Conservation (phyloP, 2,797 vertebrate genomes). For the Synanceia verrucosa region DNA sequence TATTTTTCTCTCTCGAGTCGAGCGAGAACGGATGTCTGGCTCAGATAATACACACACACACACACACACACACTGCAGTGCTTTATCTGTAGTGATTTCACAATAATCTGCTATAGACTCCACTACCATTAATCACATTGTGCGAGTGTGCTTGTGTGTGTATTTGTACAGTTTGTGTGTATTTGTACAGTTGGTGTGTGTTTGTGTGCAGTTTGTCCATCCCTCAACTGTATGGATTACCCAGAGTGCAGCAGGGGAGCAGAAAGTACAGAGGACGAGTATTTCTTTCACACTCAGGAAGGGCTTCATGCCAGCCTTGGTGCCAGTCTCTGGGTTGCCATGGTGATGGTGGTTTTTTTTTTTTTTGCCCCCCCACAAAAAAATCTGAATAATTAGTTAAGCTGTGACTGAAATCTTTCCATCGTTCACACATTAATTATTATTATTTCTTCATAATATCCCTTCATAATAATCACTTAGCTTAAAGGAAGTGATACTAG, state of each 20-base stretch:
- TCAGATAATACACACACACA: conserved; percentile 28
- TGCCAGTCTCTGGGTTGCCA: conserved; percentile 27
- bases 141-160: conserved; percentile 13
- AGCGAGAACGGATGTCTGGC: conserved; percentile 48
- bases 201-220: conserved; percentile 33
- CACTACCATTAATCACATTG: conserved; percentile 49
- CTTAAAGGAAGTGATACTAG: background rate
- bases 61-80: conserved; percentile 28
- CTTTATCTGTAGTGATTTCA: conserved; percentile 63
- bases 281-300: background rate
- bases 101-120: conserved; percentile 55
- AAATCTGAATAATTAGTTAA: background rate
- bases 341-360: conserved; percentile 6
- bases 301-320: background rate
- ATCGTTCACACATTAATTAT: background rate
- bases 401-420: background rate
- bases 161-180: background rate
- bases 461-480: background rate
- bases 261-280: conserved; percentile 3
- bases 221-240: conserved; percentile 45
- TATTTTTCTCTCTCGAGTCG: conserved; percentile 72
- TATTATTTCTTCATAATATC: too few species aligned
- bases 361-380: background rate
- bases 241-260: conserved; percentile 27
- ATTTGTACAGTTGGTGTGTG: conserved; percentile 5